Evolutionary conservation across 2,797 vertebrate genomes (phyloP), one percentile per base, ranked within the genome.

Genomic region (Serranus cabrilla): DNA sequence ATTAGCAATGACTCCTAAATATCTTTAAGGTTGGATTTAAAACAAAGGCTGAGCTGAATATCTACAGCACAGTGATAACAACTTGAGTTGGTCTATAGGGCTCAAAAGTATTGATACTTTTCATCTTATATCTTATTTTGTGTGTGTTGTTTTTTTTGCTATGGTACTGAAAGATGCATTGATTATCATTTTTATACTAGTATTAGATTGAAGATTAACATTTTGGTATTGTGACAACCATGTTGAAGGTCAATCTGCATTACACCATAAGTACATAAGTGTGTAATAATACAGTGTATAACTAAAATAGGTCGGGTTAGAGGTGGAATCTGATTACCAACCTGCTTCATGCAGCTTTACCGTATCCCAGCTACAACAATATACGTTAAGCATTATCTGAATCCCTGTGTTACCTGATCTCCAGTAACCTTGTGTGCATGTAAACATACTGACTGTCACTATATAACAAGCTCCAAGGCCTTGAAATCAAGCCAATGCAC

Each of bases 331-430:
- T 45, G 13, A 61, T 13, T n/a, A 56, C 14, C 27, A 50, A 23
- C 6, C 17, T 43, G 25, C 34, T 18, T 34, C 11, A 46, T 40
- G 43, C 23, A 60, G 13, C 42, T 37, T 46, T 11, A 63, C 1
- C 7, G 20, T 20, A 49, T 21, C 17, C 46, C 67, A 17, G 23
- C 54, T 23, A 61, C 56, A 25, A 43, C 20, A 56, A 59, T 23
- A 16, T 40, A 18, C 11, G 37, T 16, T 14, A 45, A 45, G 0
- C 2, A 1, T 5, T n/a, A 18, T 21, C 3, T 55, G 23, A 52
- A 50, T 66, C 51, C 27, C 40, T 40, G 18, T 20, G 56, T 71
- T 64, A 71, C 66, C 47, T 27, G 10, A 55, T 47, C 65, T 76
- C 21, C 34, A 34, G 34, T 6, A 34, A 34, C 34, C 34, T 45